Base-by-base conservation (phyloP, 2,797 vertebrate species). In the Atherinosoma microstoma region DNA sequence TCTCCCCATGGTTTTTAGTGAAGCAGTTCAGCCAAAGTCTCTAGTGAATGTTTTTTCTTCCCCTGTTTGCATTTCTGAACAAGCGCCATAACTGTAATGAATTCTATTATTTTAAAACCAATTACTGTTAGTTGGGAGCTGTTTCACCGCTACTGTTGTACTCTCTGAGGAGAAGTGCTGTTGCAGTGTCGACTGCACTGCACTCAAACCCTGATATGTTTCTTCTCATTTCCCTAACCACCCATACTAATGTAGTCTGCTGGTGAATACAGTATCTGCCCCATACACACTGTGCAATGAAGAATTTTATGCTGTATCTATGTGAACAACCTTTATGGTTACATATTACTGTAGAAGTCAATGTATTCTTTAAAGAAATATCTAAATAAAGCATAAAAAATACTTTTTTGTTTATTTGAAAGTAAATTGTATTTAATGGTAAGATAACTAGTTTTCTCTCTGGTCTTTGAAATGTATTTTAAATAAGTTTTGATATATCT, bases 51-150 rank as follows among this genome's bases (percentile, higher is more conserved):
- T 88, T 84, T 88, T 88, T 87, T 88, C 81, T 84, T 83, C 77
- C 78, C 84, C 92, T 92, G 92, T 95, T 94, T 94, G 92, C 92
- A 91, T 94, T 93, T 93, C 92, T 91, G 91, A 94, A 94, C 91
- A 94, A 94, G 93, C 84, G 75, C 90, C 84, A 87, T 92, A 93
- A 92, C 87, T 87, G 89, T 94, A 95, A 94, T 95, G 93, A 95
- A 94, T 94, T 94, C 92, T 93, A 94, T 94, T 92, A 94, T 94
- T 95, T 94, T 94, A 92, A 95, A 94, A 93, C 93, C 93, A 95
- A 94, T 95, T 95, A 94, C 94, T 91, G 91, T 92, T 94, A 92
- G 92, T 92, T 94, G 88, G 88, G 76, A 84, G 91, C 87, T 89
- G 92, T 87, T 91, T 83, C 84, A 67, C 80, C 27, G 75, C 83